Percentiles rank a stretch among this genome's conserved stretches.
Conservation (phyloP, 2,113 vertebrate genomes). For the Gadus macrocephalus region DNA sequence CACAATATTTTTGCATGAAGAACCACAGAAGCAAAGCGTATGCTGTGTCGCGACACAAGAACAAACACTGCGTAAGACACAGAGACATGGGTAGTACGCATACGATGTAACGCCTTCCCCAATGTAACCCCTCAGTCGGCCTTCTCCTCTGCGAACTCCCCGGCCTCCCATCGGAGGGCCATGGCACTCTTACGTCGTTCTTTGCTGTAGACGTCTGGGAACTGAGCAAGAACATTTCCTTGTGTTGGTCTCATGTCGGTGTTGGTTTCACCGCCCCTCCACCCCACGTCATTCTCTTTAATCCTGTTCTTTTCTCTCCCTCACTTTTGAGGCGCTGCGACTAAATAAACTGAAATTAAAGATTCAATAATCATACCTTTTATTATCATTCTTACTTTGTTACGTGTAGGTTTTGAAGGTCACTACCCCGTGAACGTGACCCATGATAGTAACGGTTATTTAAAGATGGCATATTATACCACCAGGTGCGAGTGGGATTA, state of each 20-base stretch:
- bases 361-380: no score
- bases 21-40: slow-evolving; percentile 63
- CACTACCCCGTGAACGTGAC: no score
- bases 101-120: slow-evolving; percentile 20
- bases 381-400: no score
- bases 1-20: slow-evolving; percentile 42
- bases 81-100: slow-evolving; percentile 39
- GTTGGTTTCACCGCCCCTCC: slow-evolving; percentile 13
- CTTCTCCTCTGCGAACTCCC: slow-evolving; percentile 61
- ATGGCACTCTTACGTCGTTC: slow-evolving; percentile 73
- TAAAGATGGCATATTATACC: no score
- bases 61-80: slow-evolving; percentile 46
- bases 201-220: slow-evolving; percentile 60
- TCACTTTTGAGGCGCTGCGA: slow-evolving; percentile 22
- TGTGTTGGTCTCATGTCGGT: slow-evolving; percentile 7
- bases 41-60: slow-evolving; percentile 47
- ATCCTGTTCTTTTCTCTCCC: not conserved
- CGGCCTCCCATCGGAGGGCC: slow-evolving; percentile 74
- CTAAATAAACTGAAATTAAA: not conserved
- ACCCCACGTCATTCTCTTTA: slow-evolving; percentile 3
- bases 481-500: no score
- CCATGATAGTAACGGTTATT: no score
- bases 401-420: no score
- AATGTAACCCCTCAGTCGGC: slow-evolving; percentile 47
- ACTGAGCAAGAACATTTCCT: slow-evolving; percentile 52